phyloP scores from a whole-genome alignment of 2,797 vertebrate genomes.

The Sebastes diaconus region DNA sequence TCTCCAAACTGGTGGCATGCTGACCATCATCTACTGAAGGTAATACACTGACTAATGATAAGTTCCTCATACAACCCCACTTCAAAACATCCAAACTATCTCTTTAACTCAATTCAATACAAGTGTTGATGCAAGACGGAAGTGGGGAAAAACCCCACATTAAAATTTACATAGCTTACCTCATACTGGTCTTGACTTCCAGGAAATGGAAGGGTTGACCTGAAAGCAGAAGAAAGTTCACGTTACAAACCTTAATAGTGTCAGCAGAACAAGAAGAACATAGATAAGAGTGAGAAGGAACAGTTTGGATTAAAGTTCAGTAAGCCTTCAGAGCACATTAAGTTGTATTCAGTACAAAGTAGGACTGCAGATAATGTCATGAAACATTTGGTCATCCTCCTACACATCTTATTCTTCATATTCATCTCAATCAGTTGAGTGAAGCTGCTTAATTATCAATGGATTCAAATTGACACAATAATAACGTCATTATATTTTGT shows the following conservation, averaged over 20 bases:
- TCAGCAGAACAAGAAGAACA: neutral
- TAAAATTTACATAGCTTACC: slow-evolving; percentile 77
- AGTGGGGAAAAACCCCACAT: neutral
- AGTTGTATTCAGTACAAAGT: neutral
- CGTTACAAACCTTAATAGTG: neutral
- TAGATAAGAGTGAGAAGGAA: neutral
- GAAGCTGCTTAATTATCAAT: too few species aligned
- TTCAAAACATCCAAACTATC: neutral
- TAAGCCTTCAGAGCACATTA: neutral
- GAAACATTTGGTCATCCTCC: neutral
- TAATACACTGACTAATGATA: too few species aligned
- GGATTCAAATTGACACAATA: neutral
- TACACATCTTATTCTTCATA: neutral
- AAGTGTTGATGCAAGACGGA: neutral
- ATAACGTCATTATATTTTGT: neutral
- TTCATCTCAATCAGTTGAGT: neutral
- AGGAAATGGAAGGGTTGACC: slow-evolving; percentile 94
- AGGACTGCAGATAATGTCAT: neutral
- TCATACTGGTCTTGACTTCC: slow-evolving; percentile 94
- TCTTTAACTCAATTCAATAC: neutral
- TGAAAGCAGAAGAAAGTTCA: slow-evolving; percentile 53
- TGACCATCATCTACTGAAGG: too few species aligned
- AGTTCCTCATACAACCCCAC: too few species aligned
- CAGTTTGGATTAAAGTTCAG: neutral
- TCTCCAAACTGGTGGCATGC: too few species aligned